Percentiles rank a stretch among this genome's conserved stretches.
Evolutionary conservation across 2,888 invertebrate species (phyloP).

Genomic region (Chymomyza caudatula): DNA sequence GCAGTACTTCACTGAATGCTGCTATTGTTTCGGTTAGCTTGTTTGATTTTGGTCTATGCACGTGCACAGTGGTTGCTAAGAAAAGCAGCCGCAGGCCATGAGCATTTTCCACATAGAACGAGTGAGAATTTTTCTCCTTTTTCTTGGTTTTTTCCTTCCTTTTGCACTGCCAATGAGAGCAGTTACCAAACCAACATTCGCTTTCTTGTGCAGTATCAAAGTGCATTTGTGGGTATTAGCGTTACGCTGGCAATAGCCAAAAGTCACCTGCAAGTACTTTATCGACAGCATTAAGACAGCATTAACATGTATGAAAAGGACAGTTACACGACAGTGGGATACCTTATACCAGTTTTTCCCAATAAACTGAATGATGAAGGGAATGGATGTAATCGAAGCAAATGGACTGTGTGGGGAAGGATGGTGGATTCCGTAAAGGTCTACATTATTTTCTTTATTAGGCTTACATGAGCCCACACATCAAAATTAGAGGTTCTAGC

Average conservation of each 20-base stretch:
- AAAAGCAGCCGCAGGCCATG: neutral
- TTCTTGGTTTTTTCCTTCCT: neutral
- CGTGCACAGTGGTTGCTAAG: neutral
- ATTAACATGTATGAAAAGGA: too few relatives aligned
- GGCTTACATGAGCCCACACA: too few relatives aligned
- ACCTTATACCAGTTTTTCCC: too few relatives aligned
- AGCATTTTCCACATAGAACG: neutral
- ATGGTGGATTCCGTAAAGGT: too few relatives aligned
- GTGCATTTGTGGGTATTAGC: neutral
- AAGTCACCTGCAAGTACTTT: neutral
- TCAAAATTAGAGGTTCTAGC: too few relatives aligned
- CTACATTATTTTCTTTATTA: too few relatives aligned
- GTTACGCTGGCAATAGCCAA: neutral
- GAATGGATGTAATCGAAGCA: too few relatives aligned
- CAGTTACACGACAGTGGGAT: too few relatives aligned
- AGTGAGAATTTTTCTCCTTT: neutral
- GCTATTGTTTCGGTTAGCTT: neutral
- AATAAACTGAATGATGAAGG: too few relatives aligned
- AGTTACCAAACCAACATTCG: neutral
- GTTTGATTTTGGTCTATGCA: conserved; percentile 4
- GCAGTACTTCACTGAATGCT: neutral
- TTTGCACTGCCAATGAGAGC: neutral
- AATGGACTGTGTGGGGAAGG: too few relatives aligned
- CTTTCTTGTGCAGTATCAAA: conserved; percentile 5
- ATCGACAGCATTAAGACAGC: neutral